phyloP scores from a whole-genome alignment of 2,113 vertebrate genomes.

The Phaethornis superciliosus region DNA sequence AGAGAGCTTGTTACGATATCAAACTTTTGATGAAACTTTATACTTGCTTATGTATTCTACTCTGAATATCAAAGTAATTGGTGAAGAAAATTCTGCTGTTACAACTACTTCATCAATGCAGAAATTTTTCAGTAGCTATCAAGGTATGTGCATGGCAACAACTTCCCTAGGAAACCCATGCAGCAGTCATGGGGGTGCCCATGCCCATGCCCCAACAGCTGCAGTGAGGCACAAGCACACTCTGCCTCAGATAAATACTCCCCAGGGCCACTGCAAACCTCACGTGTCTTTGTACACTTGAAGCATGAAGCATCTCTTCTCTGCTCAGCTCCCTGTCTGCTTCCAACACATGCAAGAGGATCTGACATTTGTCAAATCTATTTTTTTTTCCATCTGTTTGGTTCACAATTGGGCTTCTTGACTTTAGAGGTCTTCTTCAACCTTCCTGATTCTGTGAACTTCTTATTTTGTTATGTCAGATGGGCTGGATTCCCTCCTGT shows the following conservation, averaged over 20 bases:
- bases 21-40: neutral
- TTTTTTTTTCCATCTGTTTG: neutral
- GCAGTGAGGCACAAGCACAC: neutral
- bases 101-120: fast-evolving
- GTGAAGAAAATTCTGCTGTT: neutral
- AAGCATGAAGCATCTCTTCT: neutral
- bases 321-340: neutral
- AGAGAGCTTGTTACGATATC: neutral
- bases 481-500: neutral
- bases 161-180: fast-evolving
- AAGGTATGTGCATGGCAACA: neutral
- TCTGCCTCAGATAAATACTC: neutral
- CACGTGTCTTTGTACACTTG: neutral
- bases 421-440: too few relatives aligned
- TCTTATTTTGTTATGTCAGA: neutral
- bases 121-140: neutral
- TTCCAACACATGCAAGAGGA: neutral
- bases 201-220: neutral
- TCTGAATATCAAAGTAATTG: neutral
- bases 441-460: neutral
- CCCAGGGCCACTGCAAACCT: neutral
- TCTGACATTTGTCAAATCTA: neutral
- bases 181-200: neutral
- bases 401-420: too few relatives aligned
- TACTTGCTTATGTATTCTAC: neutral